phyloP scores from a whole-genome alignment of 2,888 invertebrate genomes.

The Willowsia nigromaculata region DNA sequence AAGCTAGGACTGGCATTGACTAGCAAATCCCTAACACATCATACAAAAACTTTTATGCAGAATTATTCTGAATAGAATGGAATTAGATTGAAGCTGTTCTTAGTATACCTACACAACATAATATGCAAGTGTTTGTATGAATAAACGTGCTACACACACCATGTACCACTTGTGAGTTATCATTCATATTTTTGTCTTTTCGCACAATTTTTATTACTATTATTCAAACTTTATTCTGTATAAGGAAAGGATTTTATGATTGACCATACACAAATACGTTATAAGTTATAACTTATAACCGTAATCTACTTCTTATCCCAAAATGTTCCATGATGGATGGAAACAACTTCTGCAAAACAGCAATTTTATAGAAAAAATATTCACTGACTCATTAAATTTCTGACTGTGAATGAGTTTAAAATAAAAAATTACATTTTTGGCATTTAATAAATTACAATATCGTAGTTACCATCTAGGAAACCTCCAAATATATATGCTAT shows the following conservation, averaged over 20 bases:
- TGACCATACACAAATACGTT: constrained; percentile 3
- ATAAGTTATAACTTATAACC: no score
- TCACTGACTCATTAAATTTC: neutral
- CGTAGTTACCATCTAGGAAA: no score
- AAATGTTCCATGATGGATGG: no score
- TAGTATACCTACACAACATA: no score
- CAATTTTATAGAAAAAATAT: neutral
- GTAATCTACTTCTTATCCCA: no score
- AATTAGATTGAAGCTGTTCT: no score
- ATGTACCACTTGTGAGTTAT: neutral
- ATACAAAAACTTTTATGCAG: no score
- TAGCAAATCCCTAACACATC: neutral
- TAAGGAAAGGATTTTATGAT: neutral
- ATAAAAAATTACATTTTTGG: neutral
- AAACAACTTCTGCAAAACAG: neutral
- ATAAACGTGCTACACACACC: no score
- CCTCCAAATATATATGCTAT: neutral
- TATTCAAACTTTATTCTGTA: neutral
- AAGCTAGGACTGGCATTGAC: neutral
- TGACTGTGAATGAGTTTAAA: neutral
- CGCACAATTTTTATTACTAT: neutral
- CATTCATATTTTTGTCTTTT: neutral
- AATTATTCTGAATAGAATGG: no score
- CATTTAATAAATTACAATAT: neutral
- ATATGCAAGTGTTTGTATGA: no score